phyloP scores from a whole-genome alignment of 2,113 vertebrate genomes.

The Prolemur simus region DNA sequence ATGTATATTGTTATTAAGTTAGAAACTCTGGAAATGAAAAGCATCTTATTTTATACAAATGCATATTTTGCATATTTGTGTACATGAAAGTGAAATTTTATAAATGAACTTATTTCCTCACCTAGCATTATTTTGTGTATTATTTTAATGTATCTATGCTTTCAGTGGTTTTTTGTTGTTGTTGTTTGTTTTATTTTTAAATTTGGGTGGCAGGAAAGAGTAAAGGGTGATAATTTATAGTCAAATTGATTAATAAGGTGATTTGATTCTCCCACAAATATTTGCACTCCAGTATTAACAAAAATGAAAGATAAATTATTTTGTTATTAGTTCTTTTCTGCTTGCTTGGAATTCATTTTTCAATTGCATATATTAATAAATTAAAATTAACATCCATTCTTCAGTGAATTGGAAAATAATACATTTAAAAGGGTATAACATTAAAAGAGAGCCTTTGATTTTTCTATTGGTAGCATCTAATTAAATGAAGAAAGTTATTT shows the following conservation, averaged over 20 bases:
- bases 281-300: conserved; percentile 9
- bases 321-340: conserved; percentile 42
- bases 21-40: background rate
- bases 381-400: conserved; percentile 31
- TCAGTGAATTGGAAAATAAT: background rate
- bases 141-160: background rate
- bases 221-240: background rate
- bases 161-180: background rate
- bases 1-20: background rate
- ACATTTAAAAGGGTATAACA: background rate
- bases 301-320: conserved; percentile 41
- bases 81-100: background rate
- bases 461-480: background rate
- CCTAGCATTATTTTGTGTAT: background rate
- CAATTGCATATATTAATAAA: conserved; percentile 21
- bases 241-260: conserved; percentile 33
- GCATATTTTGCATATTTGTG: background rate
- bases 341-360: background rate
- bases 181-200: background rate
- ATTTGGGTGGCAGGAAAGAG: background rate
- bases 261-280: conserved; percentile 7
- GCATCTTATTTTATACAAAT: background rate
- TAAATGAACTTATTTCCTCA: background rate
- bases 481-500: background rate
- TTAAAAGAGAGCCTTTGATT: background rate